Evolutionary conservation across 1,140 invertebrate genomes (phyloP).

Genomic region (Ruditapes philippinarum): DNA sequence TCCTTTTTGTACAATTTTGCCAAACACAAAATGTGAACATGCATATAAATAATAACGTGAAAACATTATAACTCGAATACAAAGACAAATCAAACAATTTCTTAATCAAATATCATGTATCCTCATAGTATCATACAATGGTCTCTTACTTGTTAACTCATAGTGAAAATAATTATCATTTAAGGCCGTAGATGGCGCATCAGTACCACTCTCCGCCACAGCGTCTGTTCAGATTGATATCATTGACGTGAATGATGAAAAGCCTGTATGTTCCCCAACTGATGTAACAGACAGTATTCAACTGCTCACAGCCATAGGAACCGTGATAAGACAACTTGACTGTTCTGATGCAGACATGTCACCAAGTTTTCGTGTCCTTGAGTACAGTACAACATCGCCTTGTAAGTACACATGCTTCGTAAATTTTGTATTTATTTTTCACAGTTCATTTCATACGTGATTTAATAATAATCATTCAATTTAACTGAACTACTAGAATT

Average conservation of each 20-base stretch:
- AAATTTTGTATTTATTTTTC: no score
- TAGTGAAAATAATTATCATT: background rate
- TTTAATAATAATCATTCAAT: no score
- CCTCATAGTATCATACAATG: no score
- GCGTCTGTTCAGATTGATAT: slow-evolving; percentile 30
- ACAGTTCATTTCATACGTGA: no score
- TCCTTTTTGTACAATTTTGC: no score
- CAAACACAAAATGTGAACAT: no score
- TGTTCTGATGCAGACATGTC: slow-evolving; percentile 38
- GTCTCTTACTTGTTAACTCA: no score
- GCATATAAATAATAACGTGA: no score
- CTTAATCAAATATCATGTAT: no score
- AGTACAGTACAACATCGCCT: background rate
- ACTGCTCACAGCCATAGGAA: background rate
- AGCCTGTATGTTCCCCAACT: background rate
- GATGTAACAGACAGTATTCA: background rate
- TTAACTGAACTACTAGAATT: no score
- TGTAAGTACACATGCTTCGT: slow-evolving; percentile 1
- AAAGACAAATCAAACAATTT: no score
- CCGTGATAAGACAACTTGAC: background rate
- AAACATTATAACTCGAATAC: no score
- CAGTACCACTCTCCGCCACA: background rate
- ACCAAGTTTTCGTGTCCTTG: background rate
- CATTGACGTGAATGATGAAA: slow-evolving; percentile 41
- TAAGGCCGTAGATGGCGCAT: slow-evolving; percentile 34